Evolutionary conservation across 2,888 invertebrate genomes (phyloP), one percentile per base, ranked within the genome.

Genomic region (Epirrita christyi): DNA sequence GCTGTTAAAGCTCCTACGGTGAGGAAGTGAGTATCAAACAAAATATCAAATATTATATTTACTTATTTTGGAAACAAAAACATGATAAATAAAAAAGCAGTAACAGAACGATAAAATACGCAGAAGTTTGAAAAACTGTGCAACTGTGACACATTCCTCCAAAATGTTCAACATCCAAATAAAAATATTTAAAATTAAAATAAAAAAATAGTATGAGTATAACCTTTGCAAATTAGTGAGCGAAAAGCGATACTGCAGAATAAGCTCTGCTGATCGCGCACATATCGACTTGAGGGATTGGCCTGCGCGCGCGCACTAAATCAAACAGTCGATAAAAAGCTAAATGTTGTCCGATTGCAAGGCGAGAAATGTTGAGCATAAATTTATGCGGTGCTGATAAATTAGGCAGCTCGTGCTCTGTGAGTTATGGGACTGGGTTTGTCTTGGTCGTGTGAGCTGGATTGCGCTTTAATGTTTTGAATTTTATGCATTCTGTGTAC

Each of bases 261-360:
- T 89, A 88, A n/a, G 54, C 36, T 11, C 64, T 56, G 32, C 63
- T 61, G 63, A 72, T 71, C 71, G 66, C 68, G 70, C 70, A 80
- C 81, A 78, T 89, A 90, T 91, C 91, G 86, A 78, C 80, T 86
- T 92, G 92, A 92, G 68, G 89, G 88, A 92, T 92, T 89, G 87
- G 79, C 83, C 81, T 78, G 73, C 72, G 73, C 69, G 63, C 60
- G 61, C 59, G 63, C 83, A 83, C 75, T 67, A 65, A 63, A 67
- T 67, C 67, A 67, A 65, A 57, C 53, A 64, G 67, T 67, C 67
- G 67, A 67, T 67, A 67, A 67, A 67, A 91, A 89, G 88, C 87
- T 90, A 91, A 92, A 91, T 89, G 89, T 86, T 86, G 88, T 82
- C 85, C 89, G 91, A 92, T 92, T 85, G 85, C 79, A 69, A 73